Percentiles rank a stretch among this genome's conserved stretches.
phyloP scores from a whole-genome alignment of 2,888 invertebrate genomes.

The Platynereis dumerilii region DNA sequence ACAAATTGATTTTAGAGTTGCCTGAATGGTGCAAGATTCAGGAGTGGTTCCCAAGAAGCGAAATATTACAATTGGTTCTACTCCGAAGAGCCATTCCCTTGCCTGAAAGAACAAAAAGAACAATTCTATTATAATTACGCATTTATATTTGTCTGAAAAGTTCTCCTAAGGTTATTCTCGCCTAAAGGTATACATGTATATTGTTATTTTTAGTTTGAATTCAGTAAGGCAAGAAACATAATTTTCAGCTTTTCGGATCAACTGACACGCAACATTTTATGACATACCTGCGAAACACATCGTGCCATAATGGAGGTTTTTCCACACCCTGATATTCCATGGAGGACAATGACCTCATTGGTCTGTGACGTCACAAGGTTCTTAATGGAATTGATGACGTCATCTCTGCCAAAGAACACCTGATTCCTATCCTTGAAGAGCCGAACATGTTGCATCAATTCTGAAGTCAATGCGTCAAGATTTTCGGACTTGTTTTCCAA shows the following conservation, averaged over 20 bases:
- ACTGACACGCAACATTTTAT: too few species aligned
- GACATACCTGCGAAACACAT: constrained; percentile 13
- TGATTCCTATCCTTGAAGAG: constrained; percentile 36
- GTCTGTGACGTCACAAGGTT: constrained; percentile 35
- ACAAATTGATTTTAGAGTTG: constrained; percentile 46
- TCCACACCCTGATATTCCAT: constrained; percentile 53
- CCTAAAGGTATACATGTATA: too few species aligned
- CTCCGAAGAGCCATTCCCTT: not conserved
- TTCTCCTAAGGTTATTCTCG: too few species aligned
- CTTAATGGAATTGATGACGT: constrained; percentile 38
- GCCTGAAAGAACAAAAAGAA: not conserved
- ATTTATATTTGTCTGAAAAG: too few species aligned
- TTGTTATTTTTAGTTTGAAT: too few species aligned
- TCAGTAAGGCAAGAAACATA: too few species aligned
- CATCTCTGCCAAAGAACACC: constrained; percentile 44
- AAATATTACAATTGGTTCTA: constrained; percentile 37
- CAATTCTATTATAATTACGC: too few species aligned
- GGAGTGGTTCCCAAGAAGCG: constrained; percentile 55
- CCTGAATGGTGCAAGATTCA: constrained; percentile 44
- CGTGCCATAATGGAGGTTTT: constrained; percentile 57
- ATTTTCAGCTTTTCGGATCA: too few species aligned
- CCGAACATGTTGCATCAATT: constrained; percentile 44
- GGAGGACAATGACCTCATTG: constrained; percentile 42
- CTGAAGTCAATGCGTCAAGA: constrained; percentile 41
- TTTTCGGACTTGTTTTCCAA: constrained; percentile 34